phyloP scores from a whole-genome alignment of 2,888 invertebrate genomes.

The Synergus itoensis region DNA sequence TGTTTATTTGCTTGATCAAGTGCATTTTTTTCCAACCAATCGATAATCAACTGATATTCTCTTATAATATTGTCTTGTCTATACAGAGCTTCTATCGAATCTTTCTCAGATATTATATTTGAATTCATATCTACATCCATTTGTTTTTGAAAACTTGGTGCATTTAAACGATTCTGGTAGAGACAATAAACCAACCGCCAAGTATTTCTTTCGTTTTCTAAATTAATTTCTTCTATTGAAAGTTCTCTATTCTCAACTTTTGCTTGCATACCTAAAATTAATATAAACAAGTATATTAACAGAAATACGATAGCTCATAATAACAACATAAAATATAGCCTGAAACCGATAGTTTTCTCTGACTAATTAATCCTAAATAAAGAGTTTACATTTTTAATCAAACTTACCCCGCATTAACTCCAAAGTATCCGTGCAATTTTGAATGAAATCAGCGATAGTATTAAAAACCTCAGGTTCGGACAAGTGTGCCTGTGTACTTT shows the following conservation, averaged over 20 bases:
- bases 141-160: conserved; percentile 67
- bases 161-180: conserved; percentile 87
- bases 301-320: not conserved
- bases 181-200: conserved; percentile 92
- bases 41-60: conserved; percentile 91
- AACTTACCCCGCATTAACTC: conserved; percentile 76
- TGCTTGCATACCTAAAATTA: conserved; percentile 70
- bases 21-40: conserved; percentile 94
- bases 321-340: not conserved
- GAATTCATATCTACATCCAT: conserved; percentile 59
- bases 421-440: conserved; percentile 83
- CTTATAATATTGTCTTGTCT: conserved; percentile 80
- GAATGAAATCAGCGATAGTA: conserved; percentile 82
- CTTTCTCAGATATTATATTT: conserved; percentile 80
- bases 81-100: conserved; percentile 81
- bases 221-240: conserved; percentile 70
- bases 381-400: not conserved
- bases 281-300: conserved; percentile 4
- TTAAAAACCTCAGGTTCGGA: conserved; percentile 80
- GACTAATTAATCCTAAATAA: not conserved
- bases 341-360: conserved; percentile 23
- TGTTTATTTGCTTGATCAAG: conserved; percentile 79
- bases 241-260: conserved; percentile 70
- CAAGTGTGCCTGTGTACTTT: conserved; percentile 70
- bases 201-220: conserved; percentile 91